Conservation (phyloP, 2,888 invertebrate species). For the Hoplodrina blanda region DNA sequence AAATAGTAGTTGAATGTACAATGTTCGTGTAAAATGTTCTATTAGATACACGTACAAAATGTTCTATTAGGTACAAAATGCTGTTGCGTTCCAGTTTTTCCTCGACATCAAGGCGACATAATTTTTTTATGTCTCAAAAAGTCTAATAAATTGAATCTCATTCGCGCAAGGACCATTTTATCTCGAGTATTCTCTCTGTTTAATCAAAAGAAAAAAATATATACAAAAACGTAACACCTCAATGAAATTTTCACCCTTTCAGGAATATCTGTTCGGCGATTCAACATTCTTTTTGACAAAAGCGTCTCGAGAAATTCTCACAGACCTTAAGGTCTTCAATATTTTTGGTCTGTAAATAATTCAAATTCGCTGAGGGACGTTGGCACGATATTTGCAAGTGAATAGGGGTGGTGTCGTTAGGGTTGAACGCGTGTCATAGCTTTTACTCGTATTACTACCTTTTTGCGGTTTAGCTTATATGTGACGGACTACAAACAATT, state of each 20-base stretch:
- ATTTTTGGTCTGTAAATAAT: conserved; percentile 63
- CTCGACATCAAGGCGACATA: conserved; percentile 14
- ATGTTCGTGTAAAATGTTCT: background rate
- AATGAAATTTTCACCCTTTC: conserved; percentile 43
- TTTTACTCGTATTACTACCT: conserved; percentile 35
- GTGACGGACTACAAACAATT: background rate
- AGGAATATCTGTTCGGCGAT: conserved; percentile 33
- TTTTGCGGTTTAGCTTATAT: conserved; percentile 14
- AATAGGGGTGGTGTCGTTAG: conserved; percentile 42
- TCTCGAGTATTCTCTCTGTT: conserved; percentile 36
- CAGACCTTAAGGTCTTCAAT: conserved; percentile 49
- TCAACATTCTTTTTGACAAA: conserved; percentile 30
- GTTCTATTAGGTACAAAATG: background rate
- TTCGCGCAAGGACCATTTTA: conserved; percentile 37
- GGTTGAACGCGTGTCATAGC: conserved; percentile 30
- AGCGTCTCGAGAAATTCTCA: conserved; percentile 40
- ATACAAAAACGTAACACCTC: conserved; percentile 26
- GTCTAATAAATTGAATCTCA: conserved; percentile 47
- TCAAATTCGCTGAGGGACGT: conserved; percentile 46
- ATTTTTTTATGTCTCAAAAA: conserved; percentile 13
- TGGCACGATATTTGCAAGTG: conserved; percentile 58
- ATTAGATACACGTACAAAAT: background rate
- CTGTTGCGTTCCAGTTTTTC: conserved; percentile 7
- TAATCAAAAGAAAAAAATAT: conserved; percentile 36
- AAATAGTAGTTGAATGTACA: background rate